A percentile compares a stretch with the other conserved stretches of the same genome.
Conservation (phyloP, 2,888 invertebrate species). For the Nomada hirtipes region DNA sequence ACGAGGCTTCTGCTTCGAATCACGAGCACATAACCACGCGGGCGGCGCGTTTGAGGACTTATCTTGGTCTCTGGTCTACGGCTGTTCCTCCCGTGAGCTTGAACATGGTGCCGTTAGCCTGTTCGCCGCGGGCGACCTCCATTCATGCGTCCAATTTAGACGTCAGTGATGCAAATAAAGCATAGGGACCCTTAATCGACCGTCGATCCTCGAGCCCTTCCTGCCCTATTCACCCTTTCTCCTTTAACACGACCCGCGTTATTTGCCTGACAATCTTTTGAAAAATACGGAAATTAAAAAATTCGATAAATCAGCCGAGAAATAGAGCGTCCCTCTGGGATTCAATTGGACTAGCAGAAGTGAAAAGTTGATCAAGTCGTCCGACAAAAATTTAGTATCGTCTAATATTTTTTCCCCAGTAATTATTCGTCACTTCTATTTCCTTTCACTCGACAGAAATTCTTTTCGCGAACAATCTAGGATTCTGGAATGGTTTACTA, state of each 20-base stretch:
- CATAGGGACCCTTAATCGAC: conserved; percentile 63
- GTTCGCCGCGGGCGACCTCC: conserved; percentile 71
- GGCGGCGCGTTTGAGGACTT: conserved; percentile 80
- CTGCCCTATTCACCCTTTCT: background rate
- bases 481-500: no score
- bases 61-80: conserved; percentile 74
- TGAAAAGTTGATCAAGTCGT: no score
- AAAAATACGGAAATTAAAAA: no score
- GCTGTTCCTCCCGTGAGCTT: conserved; percentile 49
- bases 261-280: no score
- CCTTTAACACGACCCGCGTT: background rate
- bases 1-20: conserved; percentile 78
- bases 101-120: conserved; percentile 63
- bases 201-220: conserved; percentile 38
- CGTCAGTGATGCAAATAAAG: conserved; percentile 74
- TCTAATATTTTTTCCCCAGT: no score
- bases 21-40: conserved; percentile 70
- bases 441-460: no score
- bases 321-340: background rate
- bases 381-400: no score
- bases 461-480: no score
- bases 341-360: no score
- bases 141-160: conserved; percentile 77
- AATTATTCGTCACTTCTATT: background rate
- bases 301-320: background rate